These are phyloP conservation scores for Heliconius ethilla DNA, from an alignment of 2,888 invertebrate species.

Conservation along the genomic window DNA sequence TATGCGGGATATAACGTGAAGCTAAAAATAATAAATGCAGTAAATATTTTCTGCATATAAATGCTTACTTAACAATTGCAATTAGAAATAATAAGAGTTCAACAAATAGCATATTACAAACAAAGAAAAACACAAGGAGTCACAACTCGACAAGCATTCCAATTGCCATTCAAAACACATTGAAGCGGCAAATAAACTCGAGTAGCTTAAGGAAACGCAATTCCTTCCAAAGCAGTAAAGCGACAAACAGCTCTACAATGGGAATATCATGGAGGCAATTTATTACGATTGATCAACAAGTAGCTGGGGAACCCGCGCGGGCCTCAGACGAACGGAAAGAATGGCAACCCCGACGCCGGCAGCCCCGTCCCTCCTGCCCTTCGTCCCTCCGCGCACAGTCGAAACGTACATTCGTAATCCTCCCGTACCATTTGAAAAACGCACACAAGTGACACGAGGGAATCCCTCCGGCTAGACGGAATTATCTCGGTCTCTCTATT, in stretches of 20 bases:
- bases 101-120: neutral
- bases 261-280: constrained; percentile 81
- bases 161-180: constrained; percentile 47
- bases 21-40: no score
- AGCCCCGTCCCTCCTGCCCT: constrained; percentile 47
- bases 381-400: constrained; percentile 65
- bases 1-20: no score
- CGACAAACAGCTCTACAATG: constrained; percentile 80
- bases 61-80: neutral
- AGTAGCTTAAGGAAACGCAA: constrained; percentile 75
- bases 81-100: neutral
- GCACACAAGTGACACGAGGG: constrained; percentile 81
- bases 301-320: constrained; percentile 68
- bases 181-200: constrained; percentile 69
- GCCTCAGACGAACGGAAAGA: constrained; percentile 70
- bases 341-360: constrained; percentile 55
- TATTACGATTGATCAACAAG: constrained; percentile 82
- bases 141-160: constrained; percentile 33
- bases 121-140: constrained; percentile 1
- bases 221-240: constrained; percentile 78
- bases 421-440: constrained; percentile 75
- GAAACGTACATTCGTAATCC: constrained; percentile 71
- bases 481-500: constrained; percentile 81
- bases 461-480: constrained; percentile 82
- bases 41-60: no score